Evolutionary conservation across 2,113 vertebrate genomes (phyloP).

Genomic region (Ranitomeya variabilis): DNA sequence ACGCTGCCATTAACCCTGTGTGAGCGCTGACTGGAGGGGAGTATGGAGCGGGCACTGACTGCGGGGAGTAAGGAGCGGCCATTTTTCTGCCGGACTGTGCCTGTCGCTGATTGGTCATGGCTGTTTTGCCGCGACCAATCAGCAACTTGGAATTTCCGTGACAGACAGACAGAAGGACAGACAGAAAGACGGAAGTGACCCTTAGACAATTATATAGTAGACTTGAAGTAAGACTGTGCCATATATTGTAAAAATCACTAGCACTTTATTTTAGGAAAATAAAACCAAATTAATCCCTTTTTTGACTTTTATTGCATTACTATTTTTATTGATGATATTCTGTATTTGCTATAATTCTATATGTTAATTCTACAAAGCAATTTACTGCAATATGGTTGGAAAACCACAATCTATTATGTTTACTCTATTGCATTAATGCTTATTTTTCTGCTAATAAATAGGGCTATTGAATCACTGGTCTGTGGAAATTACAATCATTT

Average conservation of each 20-base stretch:
- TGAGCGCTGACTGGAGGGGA: no score
- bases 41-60: no score
- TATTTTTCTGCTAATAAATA: conserved; percentile 78
- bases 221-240: neutral
- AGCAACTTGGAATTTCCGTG: no score
- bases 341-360: conserved; percentile 55
- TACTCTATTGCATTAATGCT: conserved; percentile 69
- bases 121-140: no score
- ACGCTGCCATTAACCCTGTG: no score
- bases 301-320: neutral
- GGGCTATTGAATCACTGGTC: conserved; percentile 72
- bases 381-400: conserved; percentile 75
- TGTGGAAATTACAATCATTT: conserved; percentile 77
- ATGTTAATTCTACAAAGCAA: conserved; percentile 77
- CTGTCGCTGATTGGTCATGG: no score
- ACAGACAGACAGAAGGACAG: no score
- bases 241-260: neutral
- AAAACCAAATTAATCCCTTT: neutral
- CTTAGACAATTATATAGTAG: no score
- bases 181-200: no score
- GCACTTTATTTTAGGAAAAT: neutral
- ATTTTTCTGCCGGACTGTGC: no score
- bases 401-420: conserved; percentile 72
- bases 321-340: neutral
- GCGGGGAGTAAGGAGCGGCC: no score